Evolutionary conservation across 2,113 vertebrate species (phyloP).

Genomic region (Anoplopoma fimbria): DNA sequence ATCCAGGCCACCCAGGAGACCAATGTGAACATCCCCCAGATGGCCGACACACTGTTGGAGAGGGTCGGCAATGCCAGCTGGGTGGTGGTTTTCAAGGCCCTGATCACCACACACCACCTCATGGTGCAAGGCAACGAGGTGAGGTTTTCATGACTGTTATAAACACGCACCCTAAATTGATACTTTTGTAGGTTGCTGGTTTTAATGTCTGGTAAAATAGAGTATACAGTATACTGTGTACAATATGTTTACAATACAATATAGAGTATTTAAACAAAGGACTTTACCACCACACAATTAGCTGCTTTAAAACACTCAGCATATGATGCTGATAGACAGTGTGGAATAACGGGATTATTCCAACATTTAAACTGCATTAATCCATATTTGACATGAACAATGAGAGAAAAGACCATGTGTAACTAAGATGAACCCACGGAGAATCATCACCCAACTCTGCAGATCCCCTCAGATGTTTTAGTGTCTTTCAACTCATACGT

Average conservation of each 20-base stretch:
- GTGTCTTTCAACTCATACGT: too few relatives aligned
- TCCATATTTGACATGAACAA: too few relatives aligned
- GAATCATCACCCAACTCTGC: not conserved
- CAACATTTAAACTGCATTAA: too few relatives aligned
- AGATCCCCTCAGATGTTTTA: too few relatives aligned
- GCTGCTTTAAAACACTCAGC: too few relatives aligned
- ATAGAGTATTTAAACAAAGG: not conserved
- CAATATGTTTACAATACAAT: too few relatives aligned
- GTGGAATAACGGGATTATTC: too few relatives aligned
- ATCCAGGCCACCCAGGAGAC: slow-evolving; percentile 98
- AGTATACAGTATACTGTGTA: too few relatives aligned
- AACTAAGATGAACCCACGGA: not conserved
- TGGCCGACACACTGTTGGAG: slow-evolving; percentile 98
- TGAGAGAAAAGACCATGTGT: too few relatives aligned
- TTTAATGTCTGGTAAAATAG: not conserved
- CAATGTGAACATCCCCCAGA: slow-evolving; percentile 96
- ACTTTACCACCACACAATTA: too few relatives aligned
- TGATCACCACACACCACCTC: slow-evolving; percentile 97
- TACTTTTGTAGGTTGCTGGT: not conserved
- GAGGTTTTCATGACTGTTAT: slow-evolving; percentile 54
- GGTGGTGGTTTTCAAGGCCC: slow-evolving; percentile 99
- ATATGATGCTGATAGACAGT: too few relatives aligned
- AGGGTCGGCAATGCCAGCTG: slow-evolving; percentile 98
- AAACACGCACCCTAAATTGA: not conserved
- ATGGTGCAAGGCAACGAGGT: slow-evolving; percentile 99